Evolutionary conservation across 2,113 vertebrate species (phyloP).

Genomic region (Falcunculus frontatus): DNA sequence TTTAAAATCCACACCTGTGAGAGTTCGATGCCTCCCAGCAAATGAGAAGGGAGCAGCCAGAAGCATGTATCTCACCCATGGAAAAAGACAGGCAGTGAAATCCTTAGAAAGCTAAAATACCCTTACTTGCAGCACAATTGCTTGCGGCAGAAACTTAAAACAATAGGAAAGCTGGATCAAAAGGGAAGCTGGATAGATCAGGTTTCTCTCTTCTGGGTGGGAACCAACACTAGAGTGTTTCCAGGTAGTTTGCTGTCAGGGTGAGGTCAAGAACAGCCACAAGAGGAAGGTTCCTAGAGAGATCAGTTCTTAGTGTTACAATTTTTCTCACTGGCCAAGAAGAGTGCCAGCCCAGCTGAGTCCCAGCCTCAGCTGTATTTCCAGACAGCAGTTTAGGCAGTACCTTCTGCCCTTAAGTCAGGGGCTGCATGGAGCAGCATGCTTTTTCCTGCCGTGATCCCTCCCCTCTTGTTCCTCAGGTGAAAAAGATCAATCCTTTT

Average conservation of each 20-base stretch:
- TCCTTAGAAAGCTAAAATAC: background rate
- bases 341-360: background rate
- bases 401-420: background rate
- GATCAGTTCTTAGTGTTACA: background rate
- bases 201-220: background rate
- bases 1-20: background rate
- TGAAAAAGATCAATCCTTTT: background rate
- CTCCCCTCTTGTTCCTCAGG: background rate
- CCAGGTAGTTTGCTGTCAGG: background rate
- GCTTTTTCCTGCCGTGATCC: background rate
- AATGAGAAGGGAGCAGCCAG: background rate
- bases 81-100: background rate
- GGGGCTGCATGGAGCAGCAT: background rate
- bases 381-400: background rate
- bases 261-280: background rate
- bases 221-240: background rate
- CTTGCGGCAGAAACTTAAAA: background rate
- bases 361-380: background rate
- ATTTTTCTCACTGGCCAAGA: background rate
- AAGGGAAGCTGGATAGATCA: background rate
- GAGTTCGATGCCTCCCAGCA: background rate
- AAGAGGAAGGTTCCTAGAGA: background rate
- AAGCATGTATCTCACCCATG: background rate
- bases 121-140: background rate
- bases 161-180: background rate